Evolutionary conservation across 2,113 vertebrate species (phyloP).

Genomic region (Brienomyrus brachyistius): DNA sequence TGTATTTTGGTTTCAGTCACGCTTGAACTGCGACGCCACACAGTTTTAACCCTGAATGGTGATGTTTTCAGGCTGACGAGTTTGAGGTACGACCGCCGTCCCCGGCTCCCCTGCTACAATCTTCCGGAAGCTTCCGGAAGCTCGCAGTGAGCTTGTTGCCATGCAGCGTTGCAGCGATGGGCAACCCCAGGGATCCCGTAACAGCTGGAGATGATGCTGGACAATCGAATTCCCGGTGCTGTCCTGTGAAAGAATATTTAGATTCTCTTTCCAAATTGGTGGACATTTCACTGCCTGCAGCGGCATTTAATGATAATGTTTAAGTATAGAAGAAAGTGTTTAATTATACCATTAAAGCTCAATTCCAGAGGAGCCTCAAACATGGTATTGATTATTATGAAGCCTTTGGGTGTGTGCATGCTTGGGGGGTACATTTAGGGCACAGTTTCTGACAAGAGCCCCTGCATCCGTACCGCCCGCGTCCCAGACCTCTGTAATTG

Average conservation of each 20-base stretch:
- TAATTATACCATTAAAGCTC: constrained; percentile 48
- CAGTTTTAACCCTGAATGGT: constrained; percentile 36
- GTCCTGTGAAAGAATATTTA: background rate
- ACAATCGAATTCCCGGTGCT: background rate
- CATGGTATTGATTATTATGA: constrained; percentile 7
- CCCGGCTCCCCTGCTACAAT: constrained; percentile 50
- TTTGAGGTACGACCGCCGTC: constrained; percentile 41
- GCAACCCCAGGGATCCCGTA: constrained; percentile 28
- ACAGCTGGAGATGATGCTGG: background rate
- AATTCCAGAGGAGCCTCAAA: constrained; percentile 27
- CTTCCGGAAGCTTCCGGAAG: constrained; percentile 27
- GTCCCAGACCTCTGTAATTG: constrained; percentile 1
- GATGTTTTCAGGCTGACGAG: constrained; percentile 41
- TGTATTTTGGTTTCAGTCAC: background rate
- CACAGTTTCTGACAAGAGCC: background rate
- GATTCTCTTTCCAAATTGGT: constrained; percentile 17
- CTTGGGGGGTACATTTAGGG: background rate
- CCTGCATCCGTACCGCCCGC: background rate
- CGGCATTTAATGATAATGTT: constrained; percentile 45
- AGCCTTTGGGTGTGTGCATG: constrained; percentile 15
- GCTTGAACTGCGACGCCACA: background rate
- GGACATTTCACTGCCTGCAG: constrained; percentile 28
- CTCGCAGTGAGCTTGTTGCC: background rate
- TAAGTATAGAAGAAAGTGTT: constrained; percentile 31
- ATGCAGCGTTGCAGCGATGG: constrained; percentile 67